These are phyloP conservation scores for Cepaea hortensis DNA, from an alignment of 2,888 invertebrate genomes.

Conservation along the genomic window DNA sequence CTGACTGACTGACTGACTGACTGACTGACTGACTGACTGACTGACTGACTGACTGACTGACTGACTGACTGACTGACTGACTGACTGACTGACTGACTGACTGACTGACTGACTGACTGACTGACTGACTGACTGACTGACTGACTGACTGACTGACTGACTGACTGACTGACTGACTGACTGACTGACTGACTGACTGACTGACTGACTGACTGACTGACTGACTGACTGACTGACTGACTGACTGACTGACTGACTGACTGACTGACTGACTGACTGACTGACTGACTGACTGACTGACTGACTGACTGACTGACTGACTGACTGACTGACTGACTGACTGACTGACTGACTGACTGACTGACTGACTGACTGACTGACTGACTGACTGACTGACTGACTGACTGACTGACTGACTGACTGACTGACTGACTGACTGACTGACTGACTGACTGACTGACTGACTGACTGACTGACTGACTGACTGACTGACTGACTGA, in stretches of 20 bases:
- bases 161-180: constrained; percentile 43
- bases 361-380: too few species aligned
- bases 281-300: constrained; percentile 37
- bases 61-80: neutral
- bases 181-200: constrained; percentile 41
- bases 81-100: constrained; percentile 39
- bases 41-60: constrained; percentile 16
- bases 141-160: constrained; percentile 40
- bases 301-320: too few species aligned
- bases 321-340: constrained; percentile 33
- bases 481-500: too few species aligned
- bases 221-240: constrained; percentile 46
- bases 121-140: constrained; percentile 38
- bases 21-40: neutral
- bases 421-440: too few species aligned
- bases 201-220: constrained; percentile 47
- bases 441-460: too few species aligned
- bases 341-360: constrained; percentile 37
- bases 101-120: constrained; percentile 45
- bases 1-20: too few species aligned
- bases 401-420: too few species aligned
- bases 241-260: constrained; percentile 49
- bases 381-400: too few species aligned
- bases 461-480: too few species aligned
- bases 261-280: constrained; percentile 43